phyloP scores from a whole-genome alignment of 2,888 invertebrate genomes.

The Amphipyra tragopoginis region DNA sequence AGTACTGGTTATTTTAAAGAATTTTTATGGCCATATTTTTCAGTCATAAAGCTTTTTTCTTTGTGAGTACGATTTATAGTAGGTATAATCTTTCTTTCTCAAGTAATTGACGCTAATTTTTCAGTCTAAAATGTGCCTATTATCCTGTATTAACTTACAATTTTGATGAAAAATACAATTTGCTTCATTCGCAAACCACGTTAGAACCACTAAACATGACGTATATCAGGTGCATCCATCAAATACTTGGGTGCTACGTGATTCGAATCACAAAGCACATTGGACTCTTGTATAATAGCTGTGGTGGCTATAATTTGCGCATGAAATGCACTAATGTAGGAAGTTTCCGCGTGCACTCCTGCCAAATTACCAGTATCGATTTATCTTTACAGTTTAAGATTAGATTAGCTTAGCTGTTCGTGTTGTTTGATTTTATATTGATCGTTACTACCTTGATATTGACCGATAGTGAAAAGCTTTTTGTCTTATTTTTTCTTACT shows the following conservation, averaged over 20 bases:
- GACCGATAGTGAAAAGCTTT: conserved; percentile 5
- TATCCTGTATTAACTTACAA: too few relatives aligned
- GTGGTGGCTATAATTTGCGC: conserved; percentile 14
- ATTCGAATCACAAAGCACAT: conserved; percentile 37
- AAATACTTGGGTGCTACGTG: conserved; percentile 43
- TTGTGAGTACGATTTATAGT: too few relatives aligned
- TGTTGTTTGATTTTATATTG: conserved; percentile 2
- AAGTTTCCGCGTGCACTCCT: conserved; percentile 51
- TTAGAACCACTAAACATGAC: conserved; percentile 22
- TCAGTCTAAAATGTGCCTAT: too few relatives aligned
- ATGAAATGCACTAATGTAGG: conserved; percentile 51
- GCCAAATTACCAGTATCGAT: conserved; percentile 45
- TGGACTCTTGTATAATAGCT: conserved; percentile 10
- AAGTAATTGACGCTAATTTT: too few relatives aligned
- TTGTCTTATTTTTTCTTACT: too few relatives aligned
- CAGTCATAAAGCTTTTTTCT: too few relatives aligned
- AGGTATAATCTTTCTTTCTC: too few relatives aligned
- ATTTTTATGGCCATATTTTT: not conserved
- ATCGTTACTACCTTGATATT: not conserved
- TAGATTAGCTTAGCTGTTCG: conserved; percentile 12
- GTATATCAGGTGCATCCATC: conserved; percentile 27
- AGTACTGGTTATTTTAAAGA: conserved; percentile 1
- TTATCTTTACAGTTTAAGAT: conserved; percentile 32
- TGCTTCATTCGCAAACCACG: not conserved
- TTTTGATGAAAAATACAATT: too few relatives aligned